A percentile compares a stretch with the other conserved stretches of the same genome.
These are phyloP conservation scores for Fregata magnificens DNA, from an alignment of 2,113 vertebrate species.

Conservation along the genomic window DNA sequence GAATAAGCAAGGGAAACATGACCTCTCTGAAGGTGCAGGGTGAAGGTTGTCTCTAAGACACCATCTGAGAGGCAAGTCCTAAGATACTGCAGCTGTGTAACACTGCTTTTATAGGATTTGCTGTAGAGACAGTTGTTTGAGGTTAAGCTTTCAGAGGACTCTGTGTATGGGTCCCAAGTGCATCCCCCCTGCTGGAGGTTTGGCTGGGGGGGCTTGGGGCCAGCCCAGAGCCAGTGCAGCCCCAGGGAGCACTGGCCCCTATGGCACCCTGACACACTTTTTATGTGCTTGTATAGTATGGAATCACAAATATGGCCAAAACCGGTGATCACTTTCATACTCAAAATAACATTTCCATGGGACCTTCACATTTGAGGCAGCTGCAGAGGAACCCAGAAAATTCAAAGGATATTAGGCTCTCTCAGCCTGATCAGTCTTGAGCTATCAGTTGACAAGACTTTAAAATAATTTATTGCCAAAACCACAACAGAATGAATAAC, in stretches of 20 bases:
- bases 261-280: neutral
- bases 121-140: neutral
- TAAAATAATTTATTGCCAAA: neutral
- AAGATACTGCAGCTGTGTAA: neutral
- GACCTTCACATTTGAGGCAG: neutral
- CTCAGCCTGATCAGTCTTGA: neutral
- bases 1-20: neutral
- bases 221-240: neutral
- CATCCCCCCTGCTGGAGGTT: neutral
- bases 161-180: neutral
- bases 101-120: neutral
- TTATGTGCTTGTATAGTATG: neutral
- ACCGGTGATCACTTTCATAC: neutral
- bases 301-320: neutral
- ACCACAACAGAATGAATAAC: neutral
- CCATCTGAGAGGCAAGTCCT: neutral
- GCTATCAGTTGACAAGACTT: neutral
- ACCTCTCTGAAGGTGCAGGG: neutral
- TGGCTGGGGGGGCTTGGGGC: neutral
- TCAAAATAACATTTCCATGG: neutral
- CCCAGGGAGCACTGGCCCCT: neutral
- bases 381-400: neutral
- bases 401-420: neutral
- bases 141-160: neutral
- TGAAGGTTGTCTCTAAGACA: neutral